These are phyloP conservation scores for Eumerus sabulonum DNA, from an alignment of 2,888 invertebrate species.

Conservation along the genomic window DNA sequence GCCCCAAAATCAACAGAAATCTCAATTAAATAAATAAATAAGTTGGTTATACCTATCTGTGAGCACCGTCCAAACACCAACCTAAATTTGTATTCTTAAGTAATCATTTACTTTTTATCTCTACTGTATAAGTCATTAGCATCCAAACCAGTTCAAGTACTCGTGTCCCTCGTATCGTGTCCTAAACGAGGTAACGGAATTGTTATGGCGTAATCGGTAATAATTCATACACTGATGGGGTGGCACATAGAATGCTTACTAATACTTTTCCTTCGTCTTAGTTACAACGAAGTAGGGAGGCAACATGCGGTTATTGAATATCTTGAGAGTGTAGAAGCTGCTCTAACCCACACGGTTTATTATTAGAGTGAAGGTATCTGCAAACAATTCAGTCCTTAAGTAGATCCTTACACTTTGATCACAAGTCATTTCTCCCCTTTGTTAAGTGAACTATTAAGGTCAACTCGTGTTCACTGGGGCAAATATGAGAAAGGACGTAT, in stretches of 20 bases:
- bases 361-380: conserved; percentile 23
- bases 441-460: conserved; percentile 40
- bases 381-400: conserved; percentile 15
- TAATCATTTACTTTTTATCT: too few species aligned
- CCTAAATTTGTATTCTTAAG: too few species aligned
- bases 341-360: too few species aligned
- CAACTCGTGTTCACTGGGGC: background rate
- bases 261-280: too few species aligned
- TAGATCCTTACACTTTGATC: conserved; percentile 48
- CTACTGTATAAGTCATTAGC: background rate
- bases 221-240: conserved; percentile 58
- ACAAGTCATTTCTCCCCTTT: conserved; percentile 22
- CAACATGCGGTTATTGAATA: too few species aligned
- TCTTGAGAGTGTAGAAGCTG: too few species aligned
- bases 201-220: conserved; percentile 67
- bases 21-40: too few species aligned
- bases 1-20: too few species aligned
- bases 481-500: background rate
- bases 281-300: too few species aligned
- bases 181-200: conserved; percentile 56
- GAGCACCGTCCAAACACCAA: too few species aligned
- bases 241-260: too few species aligned
- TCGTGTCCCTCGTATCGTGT: conserved; percentile 40
- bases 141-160: conserved; percentile 58
- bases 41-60: too few species aligned